Base-by-base conservation (phyloP, 1,140 invertebrate species). In the Oryctes rhinoceros region DNA sequence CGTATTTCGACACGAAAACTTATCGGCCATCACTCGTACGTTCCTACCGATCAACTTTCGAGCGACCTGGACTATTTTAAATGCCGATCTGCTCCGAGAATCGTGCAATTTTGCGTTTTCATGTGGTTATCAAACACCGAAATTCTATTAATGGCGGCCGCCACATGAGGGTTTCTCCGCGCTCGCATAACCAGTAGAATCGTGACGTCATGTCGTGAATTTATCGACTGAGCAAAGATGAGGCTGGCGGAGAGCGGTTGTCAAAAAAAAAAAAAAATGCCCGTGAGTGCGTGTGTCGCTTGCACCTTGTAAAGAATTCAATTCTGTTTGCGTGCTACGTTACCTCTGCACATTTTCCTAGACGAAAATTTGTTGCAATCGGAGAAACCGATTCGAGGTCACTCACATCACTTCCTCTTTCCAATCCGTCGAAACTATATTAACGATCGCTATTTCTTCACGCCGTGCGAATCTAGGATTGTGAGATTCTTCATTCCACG, bases 1-100 rank as follows among this genome's bases (percentile, higher is more conserved):
- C 83, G 80, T 82, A 80, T 71, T 71, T 83, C 81, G 80, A 80
- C 83, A 84, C 82, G 84, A 85, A 30, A 84, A 85, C 85, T 86
- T 86, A 86, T 84, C 86, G 85, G 86, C 86, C 86, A 87, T 87
- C 85, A 85, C 84, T 84, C 84, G 83, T 84, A 84, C 84, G 84
- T 85, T 84, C 80, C 81, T 75, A 49, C 59, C 78, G 74, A 81
- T 74, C 37, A 39, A 74, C n/a, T 35, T 35, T 74, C 37, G 2
- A 74, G 7, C 67, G 67, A 74, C 15, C 67, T 18, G 53, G 53
- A 59, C 53, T 59, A 59, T 59, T 59, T 59, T 59, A 59, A 59
- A 76, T 80, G 48, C 75, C 79, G 75, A 75, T 47, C 74, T 80
- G 80, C 80, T 81, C 78, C 82, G 53, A 59, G 6, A 18, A 18